Conservation (phyloP, 2,797 vertebrate species). For the Myotis planiceps region DNA sequence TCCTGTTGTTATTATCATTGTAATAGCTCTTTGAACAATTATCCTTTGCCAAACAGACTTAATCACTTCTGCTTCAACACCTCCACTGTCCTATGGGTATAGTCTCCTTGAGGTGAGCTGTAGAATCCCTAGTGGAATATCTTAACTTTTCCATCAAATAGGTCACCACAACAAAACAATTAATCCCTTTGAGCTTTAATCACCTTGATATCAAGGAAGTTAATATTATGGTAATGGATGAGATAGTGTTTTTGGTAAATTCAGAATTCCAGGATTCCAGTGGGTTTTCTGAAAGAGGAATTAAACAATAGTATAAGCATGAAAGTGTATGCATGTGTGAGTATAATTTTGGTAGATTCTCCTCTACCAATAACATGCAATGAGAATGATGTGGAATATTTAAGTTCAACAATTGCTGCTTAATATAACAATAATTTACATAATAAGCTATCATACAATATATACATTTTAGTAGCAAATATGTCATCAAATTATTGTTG, state of each 20-base stretch:
- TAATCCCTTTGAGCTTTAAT: slow-evolving; percentile 61
- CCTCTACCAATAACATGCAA: background rate
- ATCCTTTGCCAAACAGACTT: slow-evolving; percentile 52
- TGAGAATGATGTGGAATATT: background rate
- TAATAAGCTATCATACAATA: background rate
- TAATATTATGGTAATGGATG: slow-evolving; percentile 29
- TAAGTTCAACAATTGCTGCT: background rate
- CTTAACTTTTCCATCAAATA: slow-evolving; percentile 42
- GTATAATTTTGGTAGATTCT: background rate
- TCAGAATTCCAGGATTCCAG: background rate
- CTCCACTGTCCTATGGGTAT: slow-evolving; percentile 24
- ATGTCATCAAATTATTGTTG: background rate
- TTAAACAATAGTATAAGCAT: background rate
- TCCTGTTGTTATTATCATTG: slow-evolving; percentile 1
- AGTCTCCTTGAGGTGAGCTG: background rate
- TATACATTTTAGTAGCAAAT: background rate
- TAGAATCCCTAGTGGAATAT: background rate
- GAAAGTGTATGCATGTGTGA: background rate
- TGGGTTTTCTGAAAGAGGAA: background rate
- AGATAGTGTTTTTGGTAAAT: slow-evolving; percentile 22
- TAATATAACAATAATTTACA: slow-evolving; percentile 6
- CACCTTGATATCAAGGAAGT: background rate
- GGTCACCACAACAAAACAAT: slow-evolving; percentile 39
- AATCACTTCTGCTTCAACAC: slow-evolving; percentile 56
- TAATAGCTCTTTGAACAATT: slow-evolving; percentile 51